Evolutionary conservation across 2,888 invertebrate genomes (phyloP).

Genomic region (Pyrochroa serraticornis): DNA sequence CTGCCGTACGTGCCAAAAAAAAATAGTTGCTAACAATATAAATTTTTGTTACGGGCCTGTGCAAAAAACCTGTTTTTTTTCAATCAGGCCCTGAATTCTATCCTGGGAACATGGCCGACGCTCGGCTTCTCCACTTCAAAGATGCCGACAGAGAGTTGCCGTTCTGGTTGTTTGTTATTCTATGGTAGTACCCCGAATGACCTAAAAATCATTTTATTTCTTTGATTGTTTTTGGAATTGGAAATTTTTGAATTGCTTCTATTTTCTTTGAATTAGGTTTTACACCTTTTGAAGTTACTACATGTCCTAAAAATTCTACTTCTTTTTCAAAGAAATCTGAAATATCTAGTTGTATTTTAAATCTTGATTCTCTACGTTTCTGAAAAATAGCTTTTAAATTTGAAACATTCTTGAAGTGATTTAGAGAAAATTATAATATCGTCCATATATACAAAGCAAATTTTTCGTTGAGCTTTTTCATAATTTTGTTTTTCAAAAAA

Average conservation of each 20-base stretch:
- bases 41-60: no score
- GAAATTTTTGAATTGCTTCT: constrained; percentile 23
- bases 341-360: constrained; percentile 36
- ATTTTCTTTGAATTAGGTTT: constrained; percentile 35
- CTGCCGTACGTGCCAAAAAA: no score
- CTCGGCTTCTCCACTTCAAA: no score
- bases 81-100: no score
- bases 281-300: constrained; percentile 29
- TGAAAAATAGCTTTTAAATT: no score
- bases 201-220: constrained; percentile 30
- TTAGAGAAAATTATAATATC: constrained; percentile 33
- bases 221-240: constrained; percentile 30
- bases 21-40: no score
- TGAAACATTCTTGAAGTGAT: constrained; percentile 25
- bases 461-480: constrained; percentile 30
- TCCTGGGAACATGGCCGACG: no score
- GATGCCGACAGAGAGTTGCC: no score
- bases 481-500: no score
- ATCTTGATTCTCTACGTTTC: constrained; percentile 26
- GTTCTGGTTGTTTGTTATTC: no score
- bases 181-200: constrained; percentile 34
- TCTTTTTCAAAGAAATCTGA: constrained; percentile 31
- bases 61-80: no score
- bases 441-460: constrained; percentile 38
- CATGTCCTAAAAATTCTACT: constrained; percentile 30